Percentiles rank a stretch among this genome's conserved stretches.
These are phyloP conservation scores for Chloroclystis v-ata DNA, from an alignment of 2,888 invertebrate genomes.

Conservation along the genomic window DNA sequence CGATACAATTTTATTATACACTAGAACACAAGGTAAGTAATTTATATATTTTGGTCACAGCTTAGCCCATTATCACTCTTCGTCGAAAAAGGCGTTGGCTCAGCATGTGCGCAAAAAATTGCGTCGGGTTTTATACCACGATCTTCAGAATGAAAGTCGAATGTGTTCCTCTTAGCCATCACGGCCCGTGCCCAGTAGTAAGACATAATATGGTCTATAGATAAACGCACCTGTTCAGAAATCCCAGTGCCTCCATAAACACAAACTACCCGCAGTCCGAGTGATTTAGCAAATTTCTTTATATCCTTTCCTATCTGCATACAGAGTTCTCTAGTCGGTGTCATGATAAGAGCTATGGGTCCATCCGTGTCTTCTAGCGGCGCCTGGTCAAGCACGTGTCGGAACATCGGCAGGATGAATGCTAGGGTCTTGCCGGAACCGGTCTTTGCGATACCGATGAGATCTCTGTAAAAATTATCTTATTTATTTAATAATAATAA, in stretches of 20 bases:
- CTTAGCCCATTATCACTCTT: too few species aligned
- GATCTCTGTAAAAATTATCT: slow-evolving; percentile 74
- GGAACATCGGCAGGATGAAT: slow-evolving; percentile 98
- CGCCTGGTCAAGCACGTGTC: slow-evolving; percentile 96
- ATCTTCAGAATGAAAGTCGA: too few species aligned
- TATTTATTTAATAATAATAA: background rate
- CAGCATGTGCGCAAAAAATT: too few species aligned
- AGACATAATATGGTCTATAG: too few species aligned
- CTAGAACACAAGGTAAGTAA: too few species aligned
- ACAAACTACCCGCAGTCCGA: slow-evolving; percentile 92
- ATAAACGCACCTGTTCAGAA: slow-evolving; percentile 86
- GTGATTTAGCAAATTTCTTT: slow-evolving; percentile 93
- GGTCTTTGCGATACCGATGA: slow-evolving; percentile 99
- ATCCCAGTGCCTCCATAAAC: slow-evolving; percentile 99
- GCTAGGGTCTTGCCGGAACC: slow-evolving; percentile 99
- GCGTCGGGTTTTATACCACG: too few species aligned
- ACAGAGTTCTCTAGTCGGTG: slow-evolving; percentile 97
- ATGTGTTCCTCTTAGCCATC: too few species aligned
- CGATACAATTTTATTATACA: too few species aligned
- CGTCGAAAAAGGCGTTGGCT: too few species aligned
- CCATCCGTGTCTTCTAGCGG: slow-evolving; percentile 97
- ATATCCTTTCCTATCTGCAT: slow-evolving; percentile 99
- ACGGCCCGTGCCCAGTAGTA: too few species aligned
- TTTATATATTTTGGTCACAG: too few species aligned
- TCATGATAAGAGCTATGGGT: slow-evolving; percentile 97